These are phyloP conservation scores for Sebastes steindachneri DNA, from an alignment of 2,797 vertebrate genomes.

Conservation along the genomic window DNA sequence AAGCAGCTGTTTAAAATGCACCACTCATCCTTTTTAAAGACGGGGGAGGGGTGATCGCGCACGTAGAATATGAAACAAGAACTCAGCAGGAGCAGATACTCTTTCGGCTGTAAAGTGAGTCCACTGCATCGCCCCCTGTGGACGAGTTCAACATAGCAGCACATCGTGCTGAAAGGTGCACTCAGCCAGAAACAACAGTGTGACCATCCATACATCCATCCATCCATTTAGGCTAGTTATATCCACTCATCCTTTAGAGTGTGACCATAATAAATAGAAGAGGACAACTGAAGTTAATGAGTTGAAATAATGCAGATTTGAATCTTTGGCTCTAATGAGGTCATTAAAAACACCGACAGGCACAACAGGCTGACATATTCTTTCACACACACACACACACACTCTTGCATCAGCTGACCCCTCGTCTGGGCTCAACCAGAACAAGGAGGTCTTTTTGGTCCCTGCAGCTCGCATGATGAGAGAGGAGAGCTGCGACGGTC, in stretches of 20 bases:
- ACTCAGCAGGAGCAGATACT: constrained; percentile 8
- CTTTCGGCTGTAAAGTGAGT: background rate
- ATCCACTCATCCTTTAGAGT: background rate
- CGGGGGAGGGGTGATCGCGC: background rate
- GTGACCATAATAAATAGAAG: background rate
- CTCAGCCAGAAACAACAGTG: background rate
- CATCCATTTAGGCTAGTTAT: background rate
- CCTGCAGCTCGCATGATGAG: constrained; percentile 50
- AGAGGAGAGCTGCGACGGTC: constrained; percentile 42
- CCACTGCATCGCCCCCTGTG: constrained; percentile 13
- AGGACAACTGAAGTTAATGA: background rate
- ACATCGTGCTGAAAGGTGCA: background rate
- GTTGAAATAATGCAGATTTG: constrained; percentile 9
- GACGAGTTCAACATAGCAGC: constrained; percentile 17
- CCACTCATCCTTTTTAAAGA: background rate
- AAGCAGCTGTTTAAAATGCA: constrained; percentile 10
- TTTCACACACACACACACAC: background rate
- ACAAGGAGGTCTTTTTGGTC: constrained; percentile 69
- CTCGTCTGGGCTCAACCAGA: constrained; percentile 46
- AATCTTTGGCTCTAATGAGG: constrained; percentile 41
- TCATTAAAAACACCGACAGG: constrained; percentile 44
- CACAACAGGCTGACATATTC: constrained; percentile 28
- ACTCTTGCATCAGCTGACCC: constrained; percentile 37
- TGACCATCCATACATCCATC: background rate
- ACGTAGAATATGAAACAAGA: background rate